Base-by-base conservation (phyloP, 2,113 vertebrate species). In the Spea bombifrons region DNA sequence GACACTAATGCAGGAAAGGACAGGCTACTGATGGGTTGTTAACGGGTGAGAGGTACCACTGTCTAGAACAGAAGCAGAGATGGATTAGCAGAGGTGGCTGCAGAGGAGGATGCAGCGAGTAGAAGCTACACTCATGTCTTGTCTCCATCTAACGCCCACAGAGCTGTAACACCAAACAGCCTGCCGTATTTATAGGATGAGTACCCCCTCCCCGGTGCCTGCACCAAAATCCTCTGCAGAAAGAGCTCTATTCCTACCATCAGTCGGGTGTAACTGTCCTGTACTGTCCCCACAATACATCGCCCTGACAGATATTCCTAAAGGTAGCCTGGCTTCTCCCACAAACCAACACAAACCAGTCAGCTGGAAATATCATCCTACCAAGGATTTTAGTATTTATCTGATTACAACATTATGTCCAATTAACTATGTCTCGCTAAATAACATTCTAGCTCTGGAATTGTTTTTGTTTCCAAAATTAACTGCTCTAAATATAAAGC, bases 121-220 rank as follows among this genome's bases (percentile, higher is more conserved):
- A 61, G 70, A 59, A 79, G 63, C 50, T 57, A 66, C 53, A 70
- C 67, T 70, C 75, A 77, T 77, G 66, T 77, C 75, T 70, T 73
- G 69, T 70, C 75, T 77, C 73, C 69, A 65, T 78, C 69, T 78
- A 72, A 78, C 68, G 76, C 76, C 76, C 69, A 78, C 68, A 78
- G 68, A 78, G 57, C 66, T 72, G 68, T 72, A 78, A 78, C 76
- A 78, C 76, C 76, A 78, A 78, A 78, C 48, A 72, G 69, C 69
- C 69, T 78, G 69, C 59, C 72, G 76, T 78, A 78, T 78, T 78
- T 78, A 78, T 78, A 78, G 76, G 76, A 68, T 78, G 76, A 59
- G 57, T 78, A 69, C 76, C 76, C 76, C 76, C 76, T 69, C 76
- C 76, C 53, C 59, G 53, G 43, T 72, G 66, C 53, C 69, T 78